Evolutionary conservation across 2,113 vertebrate genomes (phyloP), one percentile per base, ranked within the genome.

Genomic region (Ia io): DNA sequence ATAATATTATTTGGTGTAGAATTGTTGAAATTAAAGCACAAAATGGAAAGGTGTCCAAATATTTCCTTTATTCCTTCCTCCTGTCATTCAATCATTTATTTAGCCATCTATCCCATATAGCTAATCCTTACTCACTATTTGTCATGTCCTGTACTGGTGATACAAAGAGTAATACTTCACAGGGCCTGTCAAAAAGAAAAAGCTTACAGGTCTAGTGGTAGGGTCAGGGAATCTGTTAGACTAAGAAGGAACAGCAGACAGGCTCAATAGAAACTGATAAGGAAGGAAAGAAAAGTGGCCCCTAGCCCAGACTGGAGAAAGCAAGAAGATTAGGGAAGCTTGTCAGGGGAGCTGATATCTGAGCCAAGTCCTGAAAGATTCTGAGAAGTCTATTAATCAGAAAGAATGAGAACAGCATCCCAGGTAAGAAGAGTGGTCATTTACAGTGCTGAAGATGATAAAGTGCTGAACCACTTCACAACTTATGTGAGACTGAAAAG

Each of bases 21-120:
- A 88, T 30, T 97, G 32, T 47, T 85, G 49, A 83, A 90, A 92
- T 82, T 61, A 76, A 84, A 90, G 32, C 16, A 37, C 12, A 69
- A 71, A 12, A 86, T 67, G 22, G 32, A 88, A 94, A 94, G 47
- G 88, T 59, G 63, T 18, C 53, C 73, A 78, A 18, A 42, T n/a
- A 82, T 28, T 84, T 83, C 14, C 18, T 96, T 77, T 25, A 35
- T 80, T 25, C 17, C 49, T 92, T 79, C 32, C 40, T 67, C 35
- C 10, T 37, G 9, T 56, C 69, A 69, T 25, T 85, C 40, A 85
- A 10, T 56, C 35, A 89, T 44, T 61, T 8, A 59, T 70, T 25
- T 79, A 30, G 78, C n/a, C 23, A 84, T 74, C 22, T 9, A 87
- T 56, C 37, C 42, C 37, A 40, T 7, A 35, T 47, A 94, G 44